These are phyloP conservation scores for Bungarus multicinctus DNA, from an alignment of 2,113 vertebrate genomes.

Conservation along the genomic window DNA sequence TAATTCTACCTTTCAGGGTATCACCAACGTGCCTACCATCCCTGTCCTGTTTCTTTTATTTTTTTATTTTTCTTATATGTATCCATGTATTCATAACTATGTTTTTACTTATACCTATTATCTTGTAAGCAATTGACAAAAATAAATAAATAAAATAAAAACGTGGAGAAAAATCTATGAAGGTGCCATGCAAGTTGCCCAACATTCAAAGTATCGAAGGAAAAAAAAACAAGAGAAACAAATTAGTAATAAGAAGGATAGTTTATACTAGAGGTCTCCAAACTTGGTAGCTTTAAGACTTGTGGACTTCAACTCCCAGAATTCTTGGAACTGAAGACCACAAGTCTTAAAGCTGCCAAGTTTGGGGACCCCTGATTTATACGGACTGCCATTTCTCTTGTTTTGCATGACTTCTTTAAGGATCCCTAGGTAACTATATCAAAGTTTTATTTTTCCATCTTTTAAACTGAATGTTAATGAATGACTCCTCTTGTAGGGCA, in stretches of 20 bases:
- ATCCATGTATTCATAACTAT: too few relatives aligned
- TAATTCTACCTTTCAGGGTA: background rate
- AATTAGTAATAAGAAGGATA: background rate
- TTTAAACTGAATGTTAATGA: background rate
- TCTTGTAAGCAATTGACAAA: too few relatives aligned
- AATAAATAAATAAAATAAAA: background rate
- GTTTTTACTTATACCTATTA: too few relatives aligned
- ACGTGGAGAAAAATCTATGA: background rate
- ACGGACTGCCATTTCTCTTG: background rate
- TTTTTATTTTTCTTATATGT: too few relatives aligned
- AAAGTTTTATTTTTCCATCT: background rate
- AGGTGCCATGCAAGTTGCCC: background rate
- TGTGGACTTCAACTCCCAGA: too few relatives aligned
- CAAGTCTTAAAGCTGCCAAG: too few relatives aligned
- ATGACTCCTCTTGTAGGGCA: background rate
- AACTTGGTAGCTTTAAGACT: too few relatives aligned
- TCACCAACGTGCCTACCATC: too few relatives aligned
- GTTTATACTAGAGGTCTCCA: background rate
- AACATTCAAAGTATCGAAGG: background rate
- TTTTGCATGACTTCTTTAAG: background rate
- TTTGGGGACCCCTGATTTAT: too few relatives aligned
- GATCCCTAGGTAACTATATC: background rate
- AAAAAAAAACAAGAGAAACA: background rate
- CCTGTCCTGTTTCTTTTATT: too few relatives aligned
- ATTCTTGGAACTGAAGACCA: too few relatives aligned